Conservation (phyloP, 2,797 vertebrate genomes). For the Zenarchopterus dispar region DNA sequence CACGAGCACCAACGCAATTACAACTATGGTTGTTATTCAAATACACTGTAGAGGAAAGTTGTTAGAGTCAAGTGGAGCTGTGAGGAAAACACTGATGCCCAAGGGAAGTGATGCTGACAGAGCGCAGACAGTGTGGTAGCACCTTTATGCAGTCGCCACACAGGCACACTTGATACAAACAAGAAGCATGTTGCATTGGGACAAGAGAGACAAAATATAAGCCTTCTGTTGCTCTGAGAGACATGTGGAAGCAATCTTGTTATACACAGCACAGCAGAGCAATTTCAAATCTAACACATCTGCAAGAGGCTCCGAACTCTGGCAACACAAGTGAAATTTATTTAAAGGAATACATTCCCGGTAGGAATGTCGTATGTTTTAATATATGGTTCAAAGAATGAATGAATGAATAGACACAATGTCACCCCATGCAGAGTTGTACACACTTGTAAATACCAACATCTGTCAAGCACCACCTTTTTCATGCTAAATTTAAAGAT, state of each 20-base stretch:
- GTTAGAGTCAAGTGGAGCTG: conserved; percentile 66
- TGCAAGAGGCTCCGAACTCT: conserved; percentile 24
- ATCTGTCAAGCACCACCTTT: background rate
- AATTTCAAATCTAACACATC: conserved; percentile 43
- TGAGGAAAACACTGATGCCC: conserved; percentile 75
- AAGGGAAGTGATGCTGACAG: conserved; percentile 67
- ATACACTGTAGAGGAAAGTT: conserved; percentile 53
- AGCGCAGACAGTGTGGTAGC: conserved; percentile 71
- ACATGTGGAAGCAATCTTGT: conserved; percentile 56
- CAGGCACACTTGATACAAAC: conserved; percentile 33
- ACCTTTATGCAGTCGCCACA: conserved; percentile 65
- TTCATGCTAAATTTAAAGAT: too few relatives aligned
- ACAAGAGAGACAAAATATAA: conserved; percentile 45
- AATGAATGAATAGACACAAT: conserved; percentile 1
- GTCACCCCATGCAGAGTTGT: conserved; percentile 5
- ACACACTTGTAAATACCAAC: conserved; percentile 2
- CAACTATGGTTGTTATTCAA: conserved; percentile 62
- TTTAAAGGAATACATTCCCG: conserved; percentile 46
- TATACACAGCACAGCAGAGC: conserved; percentile 40
- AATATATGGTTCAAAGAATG: conserved; percentile 1
- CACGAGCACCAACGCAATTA: conserved; percentile 56
- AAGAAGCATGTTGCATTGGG: conserved; percentile 53
- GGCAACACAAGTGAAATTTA: conserved; percentile 31
- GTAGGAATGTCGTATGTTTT: conserved; percentile 10
- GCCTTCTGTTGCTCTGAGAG: conserved; percentile 58